Base-by-base conservation (phyloP, 2,888 invertebrate species). In the Stenurella melanura region DNA sequence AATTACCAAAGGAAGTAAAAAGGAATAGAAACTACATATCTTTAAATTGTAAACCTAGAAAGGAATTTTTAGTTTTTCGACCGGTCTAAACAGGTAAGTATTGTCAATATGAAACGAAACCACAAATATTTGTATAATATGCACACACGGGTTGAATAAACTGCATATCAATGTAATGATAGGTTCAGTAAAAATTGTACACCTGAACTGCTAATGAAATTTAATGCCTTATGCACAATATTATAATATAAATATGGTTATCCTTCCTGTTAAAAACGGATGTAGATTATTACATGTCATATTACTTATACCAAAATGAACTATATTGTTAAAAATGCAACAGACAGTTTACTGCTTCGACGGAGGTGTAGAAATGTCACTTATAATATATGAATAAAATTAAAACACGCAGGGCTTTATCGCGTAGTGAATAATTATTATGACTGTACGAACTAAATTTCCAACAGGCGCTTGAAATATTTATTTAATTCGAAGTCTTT, bases 201-300 rank as follows among this genome's bases (percentile, higher is more conserved):
- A 34, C 63, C 38, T 63, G 63, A 63, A 63, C 15, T 63, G 61
- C n/a, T 11, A 18, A 10, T 17, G 42, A 38, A 64, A 30, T 18
- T 34, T 64, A 64, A 21, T 68, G 18, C 58, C 15, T 54, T 58
- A 58, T 69, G 58, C 69, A 34, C 69, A 42, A 64, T 58, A 34
- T 69, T 69, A 19, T 10, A 58, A 58, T 69, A 69, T 34, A 11
- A 30, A 69, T 69, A 69, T 69, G 69, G 69, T 19, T 38, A 57
- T 57, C 17, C 58, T 69, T 69, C 69, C 69, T 57, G 69, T 58
- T 30, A n/a, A 57, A 34, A 58, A 38, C 69, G 69, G 69, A 69
- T 69, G 30, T 57, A 12, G 56, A 15, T 67, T 54, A 26, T 30
- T 21, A 54, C 21, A 66, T 54, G 54, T 67, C 54, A 50, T 21